A percentile compares a stretch with the other conserved stretches of the same genome.
Evolutionary conservation across 1,140 invertebrate genomes (phyloP).

Genomic region (Sycobia sp.): DNA sequence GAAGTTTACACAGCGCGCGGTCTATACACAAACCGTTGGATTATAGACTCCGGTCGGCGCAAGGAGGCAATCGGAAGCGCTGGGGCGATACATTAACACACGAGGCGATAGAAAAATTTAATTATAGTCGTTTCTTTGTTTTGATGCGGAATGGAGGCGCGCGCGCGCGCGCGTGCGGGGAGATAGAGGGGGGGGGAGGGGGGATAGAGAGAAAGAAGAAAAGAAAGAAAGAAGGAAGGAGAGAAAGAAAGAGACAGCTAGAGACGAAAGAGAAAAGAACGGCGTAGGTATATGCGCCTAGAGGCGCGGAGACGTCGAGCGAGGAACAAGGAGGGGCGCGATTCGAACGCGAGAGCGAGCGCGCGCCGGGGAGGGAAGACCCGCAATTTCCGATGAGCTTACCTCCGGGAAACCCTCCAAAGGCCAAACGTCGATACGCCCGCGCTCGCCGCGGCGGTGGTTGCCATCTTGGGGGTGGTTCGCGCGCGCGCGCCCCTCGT

Average conservation of each 20-base stretch:
- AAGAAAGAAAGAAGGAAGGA: too few species aligned
- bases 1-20: too few species aligned
- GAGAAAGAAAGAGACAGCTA: too few species aligned
- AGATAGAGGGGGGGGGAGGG: not conserved
- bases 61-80: not conserved
- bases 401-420: slow-evolving; percentile 59
- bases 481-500: too few species aligned
- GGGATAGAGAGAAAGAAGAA: too few species aligned
- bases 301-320: not conserved
- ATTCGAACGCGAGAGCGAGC: slow-evolving; percentile 35
- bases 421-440: slow-evolving; percentile 61
- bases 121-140: slow-evolving; percentile 32
- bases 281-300: not conserved
- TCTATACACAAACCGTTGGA: too few species aligned
- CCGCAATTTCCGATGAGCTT: slow-evolving; percentile 62
- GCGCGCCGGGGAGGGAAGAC: slow-evolving; percentile 60
- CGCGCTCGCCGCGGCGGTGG: slow-evolving; percentile 31
- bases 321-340: slow-evolving; percentile 12
- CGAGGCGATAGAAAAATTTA: slow-evolving; percentile 24
- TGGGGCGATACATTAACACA: not conserved
- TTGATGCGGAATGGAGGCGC: slow-evolving; percentile 7
- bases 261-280: too few species aligned
- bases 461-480: slow-evolving; percentile 61
- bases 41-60: too few species aligned
- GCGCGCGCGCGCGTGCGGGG: not conserved